Evolutionary conservation across 1,140 invertebrate species (phyloP).

Genomic region (Brachionus rotundiformis): DNA sequence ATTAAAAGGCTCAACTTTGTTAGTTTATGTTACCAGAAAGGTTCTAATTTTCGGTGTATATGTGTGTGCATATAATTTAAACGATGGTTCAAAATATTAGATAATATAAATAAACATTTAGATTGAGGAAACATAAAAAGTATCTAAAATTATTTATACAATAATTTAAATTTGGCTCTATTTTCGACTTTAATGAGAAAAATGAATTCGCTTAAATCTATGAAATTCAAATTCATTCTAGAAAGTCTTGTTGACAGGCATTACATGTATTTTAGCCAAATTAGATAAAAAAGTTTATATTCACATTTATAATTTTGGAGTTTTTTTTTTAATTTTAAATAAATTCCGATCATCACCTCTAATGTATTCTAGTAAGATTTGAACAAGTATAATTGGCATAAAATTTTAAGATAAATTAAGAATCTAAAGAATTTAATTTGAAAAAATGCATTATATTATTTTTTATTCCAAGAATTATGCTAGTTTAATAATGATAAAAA

Average conservation of each 20-base stretch:
- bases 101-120: constrained; percentile 31
- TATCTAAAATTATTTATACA: background rate
- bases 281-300: too few relatives aligned
- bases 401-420: background rate
- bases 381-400: background rate
- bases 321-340: background rate
- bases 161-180: background rate
- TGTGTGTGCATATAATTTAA: background rate
- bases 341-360: background rate
- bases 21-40: background rate
- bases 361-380: background rate
- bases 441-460: too few relatives aligned
- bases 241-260: background rate
- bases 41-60: background rate
- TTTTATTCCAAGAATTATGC: background rate
- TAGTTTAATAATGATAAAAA: background rate
- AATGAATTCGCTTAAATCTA: background rate
- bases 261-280: background rate
- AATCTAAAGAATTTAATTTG: background rate
- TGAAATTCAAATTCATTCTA: background rate
- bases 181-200: background rate
- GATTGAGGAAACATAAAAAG: background rate
- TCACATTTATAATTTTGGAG: too few relatives aligned
- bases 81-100: background rate
- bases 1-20: background rate